phyloP scores from a whole-genome alignment of 2,797 vertebrate genomes.

The Varecia variegata region DNA sequence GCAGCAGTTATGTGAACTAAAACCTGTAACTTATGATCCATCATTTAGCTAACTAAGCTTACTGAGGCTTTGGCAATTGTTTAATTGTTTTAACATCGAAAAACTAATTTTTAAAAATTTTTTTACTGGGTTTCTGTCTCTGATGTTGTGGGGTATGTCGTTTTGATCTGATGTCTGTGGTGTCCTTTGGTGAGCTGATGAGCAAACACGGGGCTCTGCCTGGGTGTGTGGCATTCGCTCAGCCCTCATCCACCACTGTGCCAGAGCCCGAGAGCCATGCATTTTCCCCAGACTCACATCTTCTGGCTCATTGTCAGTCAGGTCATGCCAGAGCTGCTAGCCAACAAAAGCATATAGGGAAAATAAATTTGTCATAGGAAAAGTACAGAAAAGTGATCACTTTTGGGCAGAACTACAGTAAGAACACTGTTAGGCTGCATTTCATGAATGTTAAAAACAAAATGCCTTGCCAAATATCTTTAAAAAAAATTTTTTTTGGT shows the following conservation, averaged over 20 bases:
- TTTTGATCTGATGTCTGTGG: conserved; percentile 61
- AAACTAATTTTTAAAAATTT: background rate
- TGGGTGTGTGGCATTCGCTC: conserved; percentile 73
- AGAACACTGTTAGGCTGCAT: conserved; percentile 81
- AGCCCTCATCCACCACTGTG: conserved; percentile 73
- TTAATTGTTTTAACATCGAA: background rate
- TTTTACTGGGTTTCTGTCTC: conserved; percentile 34
- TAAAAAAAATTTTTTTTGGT: background rate
- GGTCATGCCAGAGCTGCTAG: conserved; percentile 81
- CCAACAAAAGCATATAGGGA: conserved; percentile 88
- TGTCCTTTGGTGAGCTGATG: conserved; percentile 71
- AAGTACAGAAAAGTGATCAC: conserved; percentile 84
- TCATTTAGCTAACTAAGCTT: background rate
- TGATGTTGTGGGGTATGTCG: conserved; percentile 25
- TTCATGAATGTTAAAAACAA: conserved; percentile 76
- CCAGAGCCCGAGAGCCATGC: conserved; percentile 78
- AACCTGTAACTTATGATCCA: background rate
- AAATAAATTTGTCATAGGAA: conserved; percentile 88
- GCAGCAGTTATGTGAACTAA: background rate
- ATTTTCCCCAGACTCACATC: conserved; percentile 81
- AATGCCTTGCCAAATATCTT: conserved; percentile 74
- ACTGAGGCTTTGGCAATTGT: background rate
- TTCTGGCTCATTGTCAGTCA: conserved; percentile 85
- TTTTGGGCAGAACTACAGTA: conserved; percentile 83
- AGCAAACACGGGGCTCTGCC: conserved; percentile 66